Percentiles rank a stretch among this genome's conserved stretches.
Evolutionary conservation across 2,113 vertebrate species (phyloP).

Genomic region (Pluvialis apricaria): DNA sequence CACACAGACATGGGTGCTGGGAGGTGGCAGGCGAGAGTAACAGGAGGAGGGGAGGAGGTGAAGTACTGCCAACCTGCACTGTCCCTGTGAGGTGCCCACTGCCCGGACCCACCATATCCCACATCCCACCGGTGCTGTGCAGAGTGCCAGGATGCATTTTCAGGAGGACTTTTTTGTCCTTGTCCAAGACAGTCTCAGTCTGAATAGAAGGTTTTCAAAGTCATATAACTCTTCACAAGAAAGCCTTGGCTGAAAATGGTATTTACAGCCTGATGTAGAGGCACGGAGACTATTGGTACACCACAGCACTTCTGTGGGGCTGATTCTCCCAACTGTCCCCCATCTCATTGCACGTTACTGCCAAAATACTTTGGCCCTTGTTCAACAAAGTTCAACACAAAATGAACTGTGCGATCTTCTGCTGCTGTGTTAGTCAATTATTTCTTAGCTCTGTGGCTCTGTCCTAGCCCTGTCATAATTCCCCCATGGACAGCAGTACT

Average conservation of each 20-base stretch:
- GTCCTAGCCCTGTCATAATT: not conserved
- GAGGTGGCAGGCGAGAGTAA: not conserved
- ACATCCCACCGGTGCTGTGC: not conserved
- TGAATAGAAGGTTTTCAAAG: not conserved
- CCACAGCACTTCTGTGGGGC: not conserved
- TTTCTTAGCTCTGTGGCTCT: not conserved
- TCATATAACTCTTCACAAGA: not conserved
- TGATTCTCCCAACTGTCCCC: not conserved
- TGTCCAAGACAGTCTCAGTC: not conserved
- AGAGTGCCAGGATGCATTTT: not conserved
- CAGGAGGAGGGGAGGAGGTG: not conserved
- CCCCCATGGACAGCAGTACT: not conserved
- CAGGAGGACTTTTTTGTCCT: not conserved
- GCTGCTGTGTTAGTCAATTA: not conserved
- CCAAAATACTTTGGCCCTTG: not conserved
- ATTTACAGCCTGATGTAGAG: not conserved
- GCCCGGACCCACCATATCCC: not conserved
- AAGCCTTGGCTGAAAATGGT: not conserved
- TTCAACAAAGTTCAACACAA: not conserved
- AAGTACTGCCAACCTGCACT: not conserved
- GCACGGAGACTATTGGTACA: not conserved
- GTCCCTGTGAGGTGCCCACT: accelerated
- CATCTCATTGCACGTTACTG: not conserved
- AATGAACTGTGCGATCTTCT: not conserved
- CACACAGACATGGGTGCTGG: accelerated